These are phyloP conservation scores for Pseudolaguvia tuberculata DNA, from an alignment of 2,113 vertebrate genomes.

Conservation along the genomic window DNA sequence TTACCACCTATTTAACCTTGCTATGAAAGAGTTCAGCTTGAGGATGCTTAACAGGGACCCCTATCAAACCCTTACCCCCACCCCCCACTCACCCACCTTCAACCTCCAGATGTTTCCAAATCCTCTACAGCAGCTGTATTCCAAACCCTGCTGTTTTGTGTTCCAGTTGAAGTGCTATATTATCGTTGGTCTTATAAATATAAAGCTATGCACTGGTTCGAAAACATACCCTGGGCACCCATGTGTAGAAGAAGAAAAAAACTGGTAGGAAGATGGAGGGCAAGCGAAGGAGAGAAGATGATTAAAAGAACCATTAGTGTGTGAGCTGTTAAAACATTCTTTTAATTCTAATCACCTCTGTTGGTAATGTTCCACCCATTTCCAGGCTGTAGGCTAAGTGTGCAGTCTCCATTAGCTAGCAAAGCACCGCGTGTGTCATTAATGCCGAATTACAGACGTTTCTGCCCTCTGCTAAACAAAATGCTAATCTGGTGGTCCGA, in stretches of 20 bases:
- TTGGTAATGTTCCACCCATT: constrained; percentile 36
- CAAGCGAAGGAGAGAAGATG: constrained; percentile 11
- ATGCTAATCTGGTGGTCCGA: neutral
- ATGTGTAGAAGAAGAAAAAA: constrained; percentile 9
- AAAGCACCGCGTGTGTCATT: constrained; percentile 25
- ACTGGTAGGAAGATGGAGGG: constrained; percentile 1
- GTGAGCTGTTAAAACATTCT: constrained; percentile 25
- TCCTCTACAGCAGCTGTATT: neutral
- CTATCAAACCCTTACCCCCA: no score
- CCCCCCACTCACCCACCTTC: no score
- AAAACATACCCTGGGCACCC: constrained; percentile 37
- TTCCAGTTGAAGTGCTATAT: constrained; percentile 3
- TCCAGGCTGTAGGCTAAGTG: constrained; percentile 24
- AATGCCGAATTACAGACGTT: constrained; percentile 10
- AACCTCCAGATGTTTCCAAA: neutral
- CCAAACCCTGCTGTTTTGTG: neutral
- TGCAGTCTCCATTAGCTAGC: constrained; percentile 21
- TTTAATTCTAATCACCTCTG: constrained; percentile 48
- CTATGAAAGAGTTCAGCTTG: no score
- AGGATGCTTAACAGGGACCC: no score
- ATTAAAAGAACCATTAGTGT: constrained; percentile 42
- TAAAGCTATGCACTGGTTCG: neutral
- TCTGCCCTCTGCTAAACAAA: constrained; percentile 2
- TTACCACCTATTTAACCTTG: no score
- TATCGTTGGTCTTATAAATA: constrained; percentile 11